A percentile compares a stretch with the other conserved stretches of the same genome.
Conservation (phyloP, 2,113 vertebrate genomes). For the Syngnathoides biaculeatus region DNA sequence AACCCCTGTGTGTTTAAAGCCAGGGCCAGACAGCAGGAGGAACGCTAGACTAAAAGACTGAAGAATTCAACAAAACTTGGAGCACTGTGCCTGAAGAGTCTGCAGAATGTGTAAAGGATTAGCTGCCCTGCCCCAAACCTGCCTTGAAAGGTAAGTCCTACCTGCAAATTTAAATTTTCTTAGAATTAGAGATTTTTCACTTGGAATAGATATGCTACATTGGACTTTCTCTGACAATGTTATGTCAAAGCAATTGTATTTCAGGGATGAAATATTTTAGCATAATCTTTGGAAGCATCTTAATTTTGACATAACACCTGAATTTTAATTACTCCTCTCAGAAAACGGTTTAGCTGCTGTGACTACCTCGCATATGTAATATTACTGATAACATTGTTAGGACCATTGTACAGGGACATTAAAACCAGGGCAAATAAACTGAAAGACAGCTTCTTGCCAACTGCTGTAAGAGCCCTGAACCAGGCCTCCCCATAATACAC, state of each 20-base stretch:
- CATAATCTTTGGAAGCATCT: background rate
- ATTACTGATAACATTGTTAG: background rate
- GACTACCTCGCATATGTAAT: background rate
- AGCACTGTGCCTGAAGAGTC: conserved; percentile 24
- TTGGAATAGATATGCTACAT: background rate
- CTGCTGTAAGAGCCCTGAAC: too few relatives aligned
- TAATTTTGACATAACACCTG: background rate
- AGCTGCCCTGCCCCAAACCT: conserved; percentile 75
- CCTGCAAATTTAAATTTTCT: background rate
- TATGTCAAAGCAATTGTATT: background rate
- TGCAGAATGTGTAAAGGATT: conserved; percentile 79
- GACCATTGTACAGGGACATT: too few relatives aligned
- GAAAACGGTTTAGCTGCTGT: background rate
- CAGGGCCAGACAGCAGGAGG: conserved; percentile 56
- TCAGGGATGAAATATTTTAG: background rate
- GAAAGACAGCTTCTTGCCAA: too few relatives aligned
- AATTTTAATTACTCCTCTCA: background rate
- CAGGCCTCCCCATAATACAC: too few relatives aligned
- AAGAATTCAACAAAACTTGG: conserved; percentile 13
- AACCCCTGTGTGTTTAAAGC: conserved; percentile 51
- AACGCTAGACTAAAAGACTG: conserved; percentile 15
- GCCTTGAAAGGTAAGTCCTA: conserved; percentile 72
- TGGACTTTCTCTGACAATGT: background rate
- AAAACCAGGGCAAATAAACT: too few relatives aligned
- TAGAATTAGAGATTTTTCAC: background rate